Conservation (phyloP, 2,113 vertebrate species). For the Otus sunia region DNA sequence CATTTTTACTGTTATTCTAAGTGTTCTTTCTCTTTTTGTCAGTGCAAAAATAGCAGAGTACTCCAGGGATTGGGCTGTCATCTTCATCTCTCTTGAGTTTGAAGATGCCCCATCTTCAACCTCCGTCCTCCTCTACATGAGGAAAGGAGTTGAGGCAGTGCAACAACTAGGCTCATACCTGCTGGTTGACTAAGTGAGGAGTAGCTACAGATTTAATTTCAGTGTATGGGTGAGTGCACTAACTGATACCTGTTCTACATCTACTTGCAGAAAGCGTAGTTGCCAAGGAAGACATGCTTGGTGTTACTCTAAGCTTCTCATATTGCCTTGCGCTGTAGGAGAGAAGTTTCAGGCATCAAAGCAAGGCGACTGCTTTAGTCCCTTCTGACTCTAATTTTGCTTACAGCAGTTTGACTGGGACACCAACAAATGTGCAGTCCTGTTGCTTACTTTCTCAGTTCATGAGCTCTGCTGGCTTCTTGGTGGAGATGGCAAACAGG, state of each 20-base stretch:
- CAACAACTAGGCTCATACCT: background rate
- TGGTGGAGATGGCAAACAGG: background rate
- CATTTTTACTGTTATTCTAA: background rate
- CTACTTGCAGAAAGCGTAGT: background rate
- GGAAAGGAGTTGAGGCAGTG: background rate
- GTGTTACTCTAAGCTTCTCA: background rate
- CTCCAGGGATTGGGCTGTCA: background rate
- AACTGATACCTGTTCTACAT: background rate
- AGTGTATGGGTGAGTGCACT: no score
- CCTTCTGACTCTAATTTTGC: background rate
- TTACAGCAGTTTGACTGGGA: background rate
- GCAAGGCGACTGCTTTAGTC: background rate
- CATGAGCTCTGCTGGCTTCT: background rate
- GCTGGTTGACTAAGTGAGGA: background rate
- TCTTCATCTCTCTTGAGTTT: background rate
- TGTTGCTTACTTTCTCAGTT: background rate
- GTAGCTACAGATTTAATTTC: background rate
- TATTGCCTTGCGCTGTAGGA: background rate
- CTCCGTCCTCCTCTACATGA: background rate
- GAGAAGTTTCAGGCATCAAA: background rate
- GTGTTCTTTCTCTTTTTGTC: background rate
- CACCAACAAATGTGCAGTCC: rapidly evolving
- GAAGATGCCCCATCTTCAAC: background rate
- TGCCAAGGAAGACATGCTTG: background rate
- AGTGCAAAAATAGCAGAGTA: background rate